Base-by-base conservation (phyloP, 2,113 vertebrate species). In the Steatornis caripensis region DNA sequence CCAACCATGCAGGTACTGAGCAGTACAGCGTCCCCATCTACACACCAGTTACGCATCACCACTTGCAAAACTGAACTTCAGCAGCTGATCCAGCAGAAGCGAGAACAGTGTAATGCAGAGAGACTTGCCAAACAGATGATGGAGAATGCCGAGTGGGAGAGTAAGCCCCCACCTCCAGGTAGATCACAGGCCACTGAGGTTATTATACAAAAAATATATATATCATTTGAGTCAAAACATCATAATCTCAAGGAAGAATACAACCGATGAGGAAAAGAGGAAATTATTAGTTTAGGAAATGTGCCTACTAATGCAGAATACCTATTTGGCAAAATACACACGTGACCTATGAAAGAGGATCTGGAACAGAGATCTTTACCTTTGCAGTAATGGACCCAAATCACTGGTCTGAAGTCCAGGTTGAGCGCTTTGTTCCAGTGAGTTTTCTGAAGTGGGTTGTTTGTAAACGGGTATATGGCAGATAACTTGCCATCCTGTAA, bases 71-170 rank as follows among this genome's bases (percentile, higher is more conserved):
- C 97, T 0, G 99, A 99, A 81, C 99, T 99, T 41, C 99, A 99
- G 97, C 99, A 99, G 81, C 98, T 99, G 88, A 98, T 99, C 62
- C 99, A 99, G 93, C 99, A 99, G 95, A 99, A 99, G 97, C 97
- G 99, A 46, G 99, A 99, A 90, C 99, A 99, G 96, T 99, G 99
- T 92, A 99, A 97, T 11, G 99, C 99, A 0, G 99, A 99, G 97
- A 98, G 99, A 80, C 98, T 99, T 79, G 99, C 99, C 83, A 99
- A 99, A 60, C 99, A 99, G 95, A 99, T 99, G 99, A 99, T 99
- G 99, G 99, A 99, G 95, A 99, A 99, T 37, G 99, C 99, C 0
- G 99, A 99, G 95, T 99, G 99, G 99, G 99, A 99, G 97, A 99
- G 99, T 78, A 98, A 98, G 10, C 99, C 99, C 2, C 99, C 99